phyloP scores from a whole-genome alignment of 2,888 invertebrate species.

The Tridacna crocea region DNA sequence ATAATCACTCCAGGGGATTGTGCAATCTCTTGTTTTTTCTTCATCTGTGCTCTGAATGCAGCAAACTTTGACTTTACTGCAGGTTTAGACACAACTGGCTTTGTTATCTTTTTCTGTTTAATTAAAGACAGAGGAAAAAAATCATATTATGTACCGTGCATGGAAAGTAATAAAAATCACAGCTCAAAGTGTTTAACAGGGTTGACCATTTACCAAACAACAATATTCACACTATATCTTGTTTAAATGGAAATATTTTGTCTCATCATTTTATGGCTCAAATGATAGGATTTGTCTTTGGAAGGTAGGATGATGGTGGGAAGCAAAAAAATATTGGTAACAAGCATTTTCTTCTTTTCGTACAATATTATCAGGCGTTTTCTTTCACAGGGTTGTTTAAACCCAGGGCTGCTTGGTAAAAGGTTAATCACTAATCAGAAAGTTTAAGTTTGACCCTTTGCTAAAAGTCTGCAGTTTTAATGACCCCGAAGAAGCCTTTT shows the following conservation, averaged over 20 bases:
- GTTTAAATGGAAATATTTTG: too few relatives aligned
- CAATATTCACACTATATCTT: too few relatives aligned
- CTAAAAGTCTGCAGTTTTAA: too few relatives aligned
- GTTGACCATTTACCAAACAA: too few relatives aligned
- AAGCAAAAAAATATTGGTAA: background rate
- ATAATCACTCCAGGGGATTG: constrained; percentile 34
- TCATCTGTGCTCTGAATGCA: constrained; percentile 78
- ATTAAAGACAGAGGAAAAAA: background rate
- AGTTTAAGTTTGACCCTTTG: background rate
- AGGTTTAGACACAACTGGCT: constrained; percentile 60
- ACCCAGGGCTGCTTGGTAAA: background rate
- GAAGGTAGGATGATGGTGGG: background rate
- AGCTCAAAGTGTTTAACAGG: too few relatives aligned
- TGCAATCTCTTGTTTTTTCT: constrained; percentile 56
- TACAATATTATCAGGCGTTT: background rate
- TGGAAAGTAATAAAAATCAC: too few relatives aligned
- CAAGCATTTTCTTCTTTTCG: background rate
- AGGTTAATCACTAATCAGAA: background rate
- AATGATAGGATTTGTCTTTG: too few relatives aligned
- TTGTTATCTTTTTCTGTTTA: constrained; percentile 68
- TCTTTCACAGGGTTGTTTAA: background rate
- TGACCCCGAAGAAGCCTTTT: too few relatives aligned
- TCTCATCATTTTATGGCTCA: too few relatives aligned
- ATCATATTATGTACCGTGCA: background rate
- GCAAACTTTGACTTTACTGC: constrained; percentile 79